A percentile compares a stretch with the other conserved stretches of the same genome.
phyloP scores from a whole-genome alignment of 2,888 invertebrate species.

The Strigamia transsilvanica region DNA sequence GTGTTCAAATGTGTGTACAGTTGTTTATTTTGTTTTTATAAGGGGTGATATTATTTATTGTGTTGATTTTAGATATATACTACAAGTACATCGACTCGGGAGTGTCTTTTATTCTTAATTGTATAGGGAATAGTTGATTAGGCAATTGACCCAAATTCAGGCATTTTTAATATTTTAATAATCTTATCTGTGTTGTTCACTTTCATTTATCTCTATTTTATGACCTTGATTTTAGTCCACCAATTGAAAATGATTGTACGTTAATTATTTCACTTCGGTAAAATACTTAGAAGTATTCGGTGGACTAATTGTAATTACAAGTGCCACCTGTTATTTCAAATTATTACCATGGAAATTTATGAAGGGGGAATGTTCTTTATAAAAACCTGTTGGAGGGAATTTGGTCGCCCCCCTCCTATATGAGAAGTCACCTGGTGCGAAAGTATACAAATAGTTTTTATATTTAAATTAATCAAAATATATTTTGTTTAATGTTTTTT shows the following conservation, averaged over 20 bases:
- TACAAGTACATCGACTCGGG: neutral
- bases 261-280: neutral
- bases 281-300: neutral
- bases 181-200: neutral
- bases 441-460: conserved; percentile 32
- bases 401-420: neutral
- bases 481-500: neutral
- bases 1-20: neutral
- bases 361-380: conserved; percentile 28
- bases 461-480: neutral
- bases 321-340: conserved; percentile 28
- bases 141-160: conserved; percentile 31
- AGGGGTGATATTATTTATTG: neutral
- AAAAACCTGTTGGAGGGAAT: conserved; percentile 39
- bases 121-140: conserved; percentile 6
- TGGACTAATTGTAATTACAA: conserved; percentile 42
- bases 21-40: neutral
- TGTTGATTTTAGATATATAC: no score
- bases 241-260: neutral
- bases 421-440: conserved; percentile 36
- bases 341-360: conserved; percentile 38
- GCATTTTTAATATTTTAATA: neutral
- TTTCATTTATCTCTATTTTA: neutral
- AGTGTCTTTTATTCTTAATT: neutral
- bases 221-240: neutral